These are phyloP conservation scores for Limenitis camilla DNA, from an alignment of 2,888 invertebrate genomes.

Conservation along the genomic window DNA sequence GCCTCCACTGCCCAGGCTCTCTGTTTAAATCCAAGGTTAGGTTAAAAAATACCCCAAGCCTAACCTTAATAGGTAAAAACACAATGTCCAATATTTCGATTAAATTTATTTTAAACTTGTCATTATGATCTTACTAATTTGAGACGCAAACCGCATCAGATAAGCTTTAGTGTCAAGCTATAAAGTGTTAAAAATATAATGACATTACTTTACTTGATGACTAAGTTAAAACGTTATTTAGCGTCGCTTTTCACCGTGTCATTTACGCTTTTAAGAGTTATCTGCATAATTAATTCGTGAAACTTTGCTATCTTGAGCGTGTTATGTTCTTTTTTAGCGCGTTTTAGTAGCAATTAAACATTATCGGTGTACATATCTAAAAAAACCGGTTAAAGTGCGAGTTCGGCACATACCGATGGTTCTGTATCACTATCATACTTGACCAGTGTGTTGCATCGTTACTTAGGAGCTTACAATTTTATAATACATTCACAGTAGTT, in stretches of 20 bases:
- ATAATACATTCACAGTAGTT: no score
- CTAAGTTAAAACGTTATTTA: neutral
- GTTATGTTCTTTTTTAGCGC: conserved; percentile 18
- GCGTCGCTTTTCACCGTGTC: conserved; percentile 1
- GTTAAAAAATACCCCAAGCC: no score
- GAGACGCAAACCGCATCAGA: neutral
- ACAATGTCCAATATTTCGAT: no score
- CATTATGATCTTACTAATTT: neutral
- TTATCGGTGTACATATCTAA: conserved; percentile 35
- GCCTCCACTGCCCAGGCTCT: no score
- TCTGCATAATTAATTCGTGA: conserved; percentile 17
- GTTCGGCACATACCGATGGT: no score
- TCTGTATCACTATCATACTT: no score
- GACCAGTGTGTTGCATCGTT: no score
- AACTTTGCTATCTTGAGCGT: conserved; percentile 17
- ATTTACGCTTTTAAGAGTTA: conserved; percentile 5
- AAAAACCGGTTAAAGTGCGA: conserved; percentile 33
- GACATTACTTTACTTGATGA: neutral
- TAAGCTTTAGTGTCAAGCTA: neutral
- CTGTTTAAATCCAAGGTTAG: no score
- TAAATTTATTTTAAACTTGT: neutral
- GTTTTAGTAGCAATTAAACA: conserved; percentile 27
- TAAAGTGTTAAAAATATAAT: neutral
- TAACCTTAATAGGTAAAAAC: no score
- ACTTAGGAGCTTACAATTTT: no score